Evolutionary conservation across 2,113 vertebrate genomes (phyloP).

Genomic region (Phylloscopus whistleri): DNA sequence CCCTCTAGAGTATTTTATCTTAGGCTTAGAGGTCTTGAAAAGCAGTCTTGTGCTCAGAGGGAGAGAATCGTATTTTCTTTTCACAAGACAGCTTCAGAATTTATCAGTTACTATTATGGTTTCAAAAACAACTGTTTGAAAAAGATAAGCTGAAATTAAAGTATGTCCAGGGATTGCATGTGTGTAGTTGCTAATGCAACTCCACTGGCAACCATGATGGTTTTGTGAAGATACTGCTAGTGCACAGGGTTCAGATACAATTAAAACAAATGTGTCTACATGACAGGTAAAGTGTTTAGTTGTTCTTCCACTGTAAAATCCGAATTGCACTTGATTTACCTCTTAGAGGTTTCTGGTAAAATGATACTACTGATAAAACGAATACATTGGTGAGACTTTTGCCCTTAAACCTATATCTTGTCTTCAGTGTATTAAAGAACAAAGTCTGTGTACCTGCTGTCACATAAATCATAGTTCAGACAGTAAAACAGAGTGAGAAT

Average conservation of each 20-base stretch:
- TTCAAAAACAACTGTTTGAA: not conserved
- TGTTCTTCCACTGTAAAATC: not conserved
- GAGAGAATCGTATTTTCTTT: not conserved
- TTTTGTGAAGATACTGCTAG: not conserved
- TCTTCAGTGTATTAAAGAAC: not conserved
- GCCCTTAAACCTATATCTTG: not conserved
- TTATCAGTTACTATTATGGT: not conserved
- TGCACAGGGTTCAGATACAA: not conserved
- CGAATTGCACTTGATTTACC: not conserved
- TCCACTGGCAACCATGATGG: not conserved
- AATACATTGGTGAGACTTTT: not conserved
- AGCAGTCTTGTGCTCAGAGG: not conserved
- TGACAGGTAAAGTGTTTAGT: not conserved
- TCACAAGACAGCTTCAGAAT: not conserved
- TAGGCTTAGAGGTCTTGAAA: not conserved
- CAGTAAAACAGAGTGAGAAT: not conserved
- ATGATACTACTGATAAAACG: not conserved
- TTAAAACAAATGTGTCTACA: not conserved
- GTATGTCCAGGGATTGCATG: not conserved
- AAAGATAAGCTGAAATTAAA: not conserved
- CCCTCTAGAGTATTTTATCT: not conserved
- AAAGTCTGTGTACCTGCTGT: not conserved
- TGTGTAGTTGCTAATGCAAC: not conserved
- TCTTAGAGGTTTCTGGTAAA: not conserved
- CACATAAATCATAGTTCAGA: not conserved